A percentile compares a stretch with the other conserved stretches of the same genome.
phyloP scores from a whole-genome alignment of 2,888 invertebrate genomes.

The Amitus sp. region DNA sequence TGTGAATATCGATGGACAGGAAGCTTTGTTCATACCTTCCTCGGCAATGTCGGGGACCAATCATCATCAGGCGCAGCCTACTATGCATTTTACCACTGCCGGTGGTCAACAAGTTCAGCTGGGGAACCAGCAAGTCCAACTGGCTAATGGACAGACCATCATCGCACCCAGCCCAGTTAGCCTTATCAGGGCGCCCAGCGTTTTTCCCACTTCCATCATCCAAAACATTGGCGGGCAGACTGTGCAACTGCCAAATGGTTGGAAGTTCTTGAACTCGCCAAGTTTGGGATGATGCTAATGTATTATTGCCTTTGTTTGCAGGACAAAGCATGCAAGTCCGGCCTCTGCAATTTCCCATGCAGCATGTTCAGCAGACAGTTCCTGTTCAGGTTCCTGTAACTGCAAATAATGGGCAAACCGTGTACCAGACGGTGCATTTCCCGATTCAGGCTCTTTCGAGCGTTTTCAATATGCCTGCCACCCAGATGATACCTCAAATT shows the following conservation, averaged over 20 bases:
- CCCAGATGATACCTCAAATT: conserved; percentile 86
- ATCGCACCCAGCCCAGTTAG: conserved; percentile 66
- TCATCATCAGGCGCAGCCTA: conserved; percentile 65
- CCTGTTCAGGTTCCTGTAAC: conserved; percentile 93
- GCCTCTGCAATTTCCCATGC: conserved; percentile 76
- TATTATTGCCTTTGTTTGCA: conserved; percentile 52
- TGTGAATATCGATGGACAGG: conserved; percentile 92
- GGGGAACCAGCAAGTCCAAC: conserved; percentile 63
- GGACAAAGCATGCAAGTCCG: conserved; percentile 80
- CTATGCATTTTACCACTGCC: conserved; percentile 61
- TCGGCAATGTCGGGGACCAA: conserved; percentile 70
- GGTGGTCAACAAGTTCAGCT: conserved; percentile 63
- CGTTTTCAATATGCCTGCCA: conserved; percentile 72
- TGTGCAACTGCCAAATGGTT: conserved; percentile 77
- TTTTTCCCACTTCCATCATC: conserved; percentile 75
- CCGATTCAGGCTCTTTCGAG: conserved; percentile 83
- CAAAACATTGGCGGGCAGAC: conserved; percentile 75
- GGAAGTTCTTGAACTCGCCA: too few relatives aligned
- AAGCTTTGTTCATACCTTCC: conserved; percentile 90
- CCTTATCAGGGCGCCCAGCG: conserved; percentile 77
- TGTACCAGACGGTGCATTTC: conserved; percentile 94
- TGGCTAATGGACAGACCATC: conserved; percentile 65
- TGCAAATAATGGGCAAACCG: conserved; percentile 86
- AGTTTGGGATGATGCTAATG: too few relatives aligned
- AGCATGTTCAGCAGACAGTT: conserved; percentile 76